These are phyloP conservation scores for Astur gentilis DNA, from an alignment of 2,113 vertebrate genomes.

Conservation along the genomic window DNA sequence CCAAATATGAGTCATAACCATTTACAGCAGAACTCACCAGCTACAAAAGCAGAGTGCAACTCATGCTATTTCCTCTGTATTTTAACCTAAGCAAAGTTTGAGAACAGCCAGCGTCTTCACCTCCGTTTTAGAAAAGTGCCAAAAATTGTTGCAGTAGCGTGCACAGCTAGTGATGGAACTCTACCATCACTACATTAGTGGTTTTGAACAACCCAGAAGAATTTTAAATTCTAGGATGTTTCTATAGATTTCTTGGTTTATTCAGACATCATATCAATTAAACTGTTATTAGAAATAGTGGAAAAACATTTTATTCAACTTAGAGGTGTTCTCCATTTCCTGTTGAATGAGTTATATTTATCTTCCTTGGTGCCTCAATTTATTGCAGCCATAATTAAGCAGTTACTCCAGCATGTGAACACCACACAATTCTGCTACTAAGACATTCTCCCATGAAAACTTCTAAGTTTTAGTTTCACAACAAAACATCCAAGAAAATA, in stretches of 20 bases:
- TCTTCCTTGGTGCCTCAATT: not conserved
- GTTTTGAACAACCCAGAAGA: not conserved
- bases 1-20: not conserved
- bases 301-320: not conserved
- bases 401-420: not conserved
- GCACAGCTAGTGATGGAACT: not conserved
- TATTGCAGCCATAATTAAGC: not conserved
- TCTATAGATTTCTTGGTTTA: not conserved
- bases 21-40: not conserved
- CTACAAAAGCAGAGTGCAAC: not conserved
- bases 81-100: not conserved
- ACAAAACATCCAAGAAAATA: not conserved
- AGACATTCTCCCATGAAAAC: not conserved
- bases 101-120: not conserved
- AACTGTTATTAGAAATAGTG: not conserved
- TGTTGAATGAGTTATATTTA: not conserved
- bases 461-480: not conserved
- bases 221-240: not conserved
- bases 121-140: not conserved
- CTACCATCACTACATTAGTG: not conserved
- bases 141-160: not conserved
- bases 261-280: not conserved
- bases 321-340: not conserved
- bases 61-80: not conserved
- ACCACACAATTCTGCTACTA: not conserved